These are phyloP conservation scores for Lasiommata megera DNA, from an alignment of 2,888 invertebrate genomes.

Conservation along the genomic window DNA sequence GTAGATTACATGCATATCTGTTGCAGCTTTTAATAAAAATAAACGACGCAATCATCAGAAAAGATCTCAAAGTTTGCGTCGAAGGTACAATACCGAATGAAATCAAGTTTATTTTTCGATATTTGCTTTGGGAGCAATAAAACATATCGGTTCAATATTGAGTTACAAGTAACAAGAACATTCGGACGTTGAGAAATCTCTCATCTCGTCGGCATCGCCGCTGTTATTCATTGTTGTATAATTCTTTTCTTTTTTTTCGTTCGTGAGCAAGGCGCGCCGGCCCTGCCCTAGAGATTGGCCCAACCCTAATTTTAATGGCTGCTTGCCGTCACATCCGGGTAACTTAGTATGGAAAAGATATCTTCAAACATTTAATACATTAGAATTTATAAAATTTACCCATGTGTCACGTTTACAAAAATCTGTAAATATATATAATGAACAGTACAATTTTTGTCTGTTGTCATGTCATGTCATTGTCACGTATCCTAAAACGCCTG, in stretches of 20 bases:
- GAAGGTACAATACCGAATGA: constrained; percentile 8
- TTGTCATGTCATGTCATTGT: too few relatives aligned
- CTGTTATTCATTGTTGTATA: constrained; percentile 65
- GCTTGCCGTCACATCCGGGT: constrained; percentile 73
- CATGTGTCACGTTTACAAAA: not conserved
- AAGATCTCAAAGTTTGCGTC: not conserved
- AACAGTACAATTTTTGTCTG: too few relatives aligned
- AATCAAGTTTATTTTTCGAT: constrained; percentile 15
- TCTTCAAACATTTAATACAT: constrained; percentile 12
- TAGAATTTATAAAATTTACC: too few relatives aligned
- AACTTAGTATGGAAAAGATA: constrained; percentile 58
- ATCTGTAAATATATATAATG: not conserved
- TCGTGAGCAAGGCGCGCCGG: constrained; percentile 63
- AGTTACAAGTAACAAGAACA: constrained; percentile 70
- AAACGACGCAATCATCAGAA: not conserved
- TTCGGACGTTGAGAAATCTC: constrained; percentile 72
- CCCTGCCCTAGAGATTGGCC: constrained; percentile 76
- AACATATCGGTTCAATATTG: constrained; percentile 58
- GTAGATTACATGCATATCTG: too few relatives aligned
- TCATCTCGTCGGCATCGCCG: constrained; percentile 72
- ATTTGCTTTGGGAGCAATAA: constrained; percentile 37
- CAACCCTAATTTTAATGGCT: constrained; percentile 82
- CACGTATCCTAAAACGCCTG: too few relatives aligned
- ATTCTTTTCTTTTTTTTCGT: constrained; percentile 58
- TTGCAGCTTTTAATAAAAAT: constrained; percentile 31